Base-by-base conservation (phyloP, 2,888 invertebrate genomes). In the Creontiades dilutus region DNA sequence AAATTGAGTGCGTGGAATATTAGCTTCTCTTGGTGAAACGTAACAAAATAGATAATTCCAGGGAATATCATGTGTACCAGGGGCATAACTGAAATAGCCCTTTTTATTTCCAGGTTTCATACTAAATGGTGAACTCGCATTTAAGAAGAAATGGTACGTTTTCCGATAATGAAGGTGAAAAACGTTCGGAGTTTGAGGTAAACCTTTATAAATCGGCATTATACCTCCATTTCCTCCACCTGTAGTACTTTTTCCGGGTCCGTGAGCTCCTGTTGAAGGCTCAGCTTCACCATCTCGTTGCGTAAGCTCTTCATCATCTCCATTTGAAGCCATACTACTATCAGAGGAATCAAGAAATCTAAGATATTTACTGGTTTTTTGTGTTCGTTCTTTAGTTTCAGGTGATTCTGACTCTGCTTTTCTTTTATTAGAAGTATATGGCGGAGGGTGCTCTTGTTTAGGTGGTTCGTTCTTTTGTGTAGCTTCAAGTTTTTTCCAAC, bases 1-100 rank as follows among this genome's bases (percentile, higher is more conserved):
- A 47, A 78, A 87, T n/a, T 75, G 37, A 1, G 76, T 86, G 4
- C 86, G 0, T 46, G 28, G 37, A 14, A 86, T 3, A 23, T 76
- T 86, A 12, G 75, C 86, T 37, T 86, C 86, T 19, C 75, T 46
- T 1, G 86, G 86, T 3, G 19, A 19, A 4, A 86, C 0, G n/a
- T 86, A 86, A 86, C 86, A 86, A 4, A 86, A 86, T 12, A 86
- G 47, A 46, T 61, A 86, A 47, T 86, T 86, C 86, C 86, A 86
- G 13, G 86, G 86, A 27, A 86, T 86, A 28, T 86, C 86, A 75
- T 86, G 86, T 37, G 3, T 7, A 37, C 37, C 37, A 37, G 37
- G 37, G 37, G n/a, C n/a, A n/a, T n/a, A n/a, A n/a, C n/a, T n/a
- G n/a, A n/a, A n/a, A n/a, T n/a, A n/a, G n/a, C n/a, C n/a, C n/a